A percentile compares a stretch with the other conserved stretches of the same genome.
phyloP scores from a whole-genome alignment of 2,888 invertebrate species.

The Lepidonotus clava region DNA sequence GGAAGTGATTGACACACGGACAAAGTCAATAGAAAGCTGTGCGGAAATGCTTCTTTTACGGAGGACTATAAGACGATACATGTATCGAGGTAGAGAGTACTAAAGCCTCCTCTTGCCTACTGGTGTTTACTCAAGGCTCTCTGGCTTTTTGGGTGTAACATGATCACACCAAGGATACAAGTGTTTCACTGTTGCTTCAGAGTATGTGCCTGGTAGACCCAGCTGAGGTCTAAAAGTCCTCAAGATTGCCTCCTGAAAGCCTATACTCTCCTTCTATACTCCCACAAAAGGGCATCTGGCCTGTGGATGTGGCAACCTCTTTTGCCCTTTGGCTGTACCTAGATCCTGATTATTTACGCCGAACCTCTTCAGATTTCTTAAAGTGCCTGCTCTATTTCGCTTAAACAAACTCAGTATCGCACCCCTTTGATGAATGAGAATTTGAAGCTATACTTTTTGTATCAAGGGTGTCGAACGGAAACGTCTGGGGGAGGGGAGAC shows the following conservation, averaged over 20 bases:
- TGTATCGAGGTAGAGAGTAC: conserved; percentile 8
- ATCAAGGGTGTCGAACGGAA: neutral
- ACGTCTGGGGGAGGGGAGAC: no score
- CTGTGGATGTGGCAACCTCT: neutral
- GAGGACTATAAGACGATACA: no score
- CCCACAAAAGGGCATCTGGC: neutral
- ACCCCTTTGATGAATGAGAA: neutral
- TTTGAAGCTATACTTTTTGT: neutral
- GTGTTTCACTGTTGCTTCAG: conserved; percentile 16
- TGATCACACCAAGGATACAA: neutral
- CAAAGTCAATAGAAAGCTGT: no score
- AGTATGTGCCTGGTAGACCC: neutral
- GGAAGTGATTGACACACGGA: no score
- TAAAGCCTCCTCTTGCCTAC: neutral
- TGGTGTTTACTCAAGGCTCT: neutral
- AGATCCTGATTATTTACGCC: neutral
- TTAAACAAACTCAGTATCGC: neutral
- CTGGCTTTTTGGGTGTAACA: conserved; percentile 3
- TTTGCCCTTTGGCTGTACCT: neutral
- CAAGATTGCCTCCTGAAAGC: neutral
- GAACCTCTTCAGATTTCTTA: neutral
- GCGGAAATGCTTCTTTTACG: no score
- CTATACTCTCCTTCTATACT: neutral
- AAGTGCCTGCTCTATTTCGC: neutral
- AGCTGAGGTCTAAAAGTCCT: neutral